These are phyloP conservation scores for Cydia fagiglandana DNA, from an alignment of 1,140 invertebrate species.

Conservation along the genomic window DNA sequence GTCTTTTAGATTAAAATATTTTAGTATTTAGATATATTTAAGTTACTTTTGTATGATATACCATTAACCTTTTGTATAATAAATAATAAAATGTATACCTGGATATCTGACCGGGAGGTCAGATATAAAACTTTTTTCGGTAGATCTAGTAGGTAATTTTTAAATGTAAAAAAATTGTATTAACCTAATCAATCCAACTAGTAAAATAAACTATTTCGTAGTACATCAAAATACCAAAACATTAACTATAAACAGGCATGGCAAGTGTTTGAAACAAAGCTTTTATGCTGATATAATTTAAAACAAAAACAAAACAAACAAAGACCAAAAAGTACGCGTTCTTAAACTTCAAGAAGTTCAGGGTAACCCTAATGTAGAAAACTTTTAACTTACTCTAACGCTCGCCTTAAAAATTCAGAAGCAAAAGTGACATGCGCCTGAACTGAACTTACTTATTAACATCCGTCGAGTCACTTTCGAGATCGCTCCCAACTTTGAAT, in stretches of 20 bases:
- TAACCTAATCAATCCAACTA: too few species aligned
- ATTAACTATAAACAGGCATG: not conserved
- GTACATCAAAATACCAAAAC: not conserved
- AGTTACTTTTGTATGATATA: too few species aligned
- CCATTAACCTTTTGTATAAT: too few species aligned
- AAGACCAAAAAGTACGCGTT: not conserved
- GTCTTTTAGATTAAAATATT: too few species aligned
- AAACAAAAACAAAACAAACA: not conserved
- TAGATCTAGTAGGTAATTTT: too few species aligned
- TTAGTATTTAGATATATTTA: too few species aligned
- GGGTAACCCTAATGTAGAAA: conserved; percentile 48
- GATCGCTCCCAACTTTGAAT: conserved; percentile 49
- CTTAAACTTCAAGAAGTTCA: conserved; percentile 31
- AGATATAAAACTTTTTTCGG: too few species aligned
- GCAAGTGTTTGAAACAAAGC: not conserved
- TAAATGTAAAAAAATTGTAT: too few species aligned
- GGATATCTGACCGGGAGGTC: too few species aligned
- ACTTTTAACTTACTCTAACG: conserved; percentile 47
- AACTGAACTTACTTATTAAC: conserved; percentile 56
- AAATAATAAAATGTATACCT: too few species aligned
- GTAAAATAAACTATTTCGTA: not conserved
- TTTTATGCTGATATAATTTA: not conserved
- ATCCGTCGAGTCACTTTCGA: conserved; percentile 53
- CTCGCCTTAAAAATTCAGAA: conserved; percentile 61
- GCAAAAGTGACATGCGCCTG: conserved; percentile 54